A percentile compares a stretch with the other conserved stretches of the same genome.
Evolutionary conservation across 1,140 invertebrate species (phyloP).

Genomic region (Drosophila arizonae): DNA sequence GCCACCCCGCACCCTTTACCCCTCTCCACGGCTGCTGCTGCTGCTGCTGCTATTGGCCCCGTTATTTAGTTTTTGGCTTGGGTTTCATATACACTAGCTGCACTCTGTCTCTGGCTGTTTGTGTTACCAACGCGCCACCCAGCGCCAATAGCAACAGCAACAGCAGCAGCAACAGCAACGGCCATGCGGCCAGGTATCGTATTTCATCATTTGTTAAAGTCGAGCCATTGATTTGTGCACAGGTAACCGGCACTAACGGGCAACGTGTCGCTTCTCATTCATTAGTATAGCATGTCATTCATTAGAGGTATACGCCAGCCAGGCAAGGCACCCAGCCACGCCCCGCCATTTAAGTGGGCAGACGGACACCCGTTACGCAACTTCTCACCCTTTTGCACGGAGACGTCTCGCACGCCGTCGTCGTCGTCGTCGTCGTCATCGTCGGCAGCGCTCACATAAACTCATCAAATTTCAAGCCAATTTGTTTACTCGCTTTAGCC

Average conservation of each 20-base stretch:
- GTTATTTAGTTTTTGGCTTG: conserved; percentile 35
- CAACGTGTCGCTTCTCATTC: conserved; percentile 54
- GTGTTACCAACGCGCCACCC: conserved; percentile 8
- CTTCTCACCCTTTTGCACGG: conserved; percentile 34
- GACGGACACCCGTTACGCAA: conserved; percentile 43
- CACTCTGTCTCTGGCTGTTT: conserved; percentile 37
- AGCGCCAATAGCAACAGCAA: background rate
- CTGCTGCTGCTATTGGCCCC: conserved; percentile 28
- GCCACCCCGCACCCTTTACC: background rate
- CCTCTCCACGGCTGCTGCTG: background rate
- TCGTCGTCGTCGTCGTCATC: too few species aligned
- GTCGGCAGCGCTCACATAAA: conserved; percentile 51
- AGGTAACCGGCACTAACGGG: conserved; percentile 31
- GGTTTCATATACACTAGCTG: conserved; percentile 49
- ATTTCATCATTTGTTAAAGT: conserved; percentile 70
- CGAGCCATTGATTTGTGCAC: conserved; percentile 66
- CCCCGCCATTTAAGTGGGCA: background rate
- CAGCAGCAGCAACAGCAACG: background rate
- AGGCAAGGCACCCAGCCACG: background rate
- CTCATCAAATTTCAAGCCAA: conserved; percentile 69
- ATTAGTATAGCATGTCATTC: conserved; percentile 70
- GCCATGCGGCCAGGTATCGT: conserved; percentile 55
- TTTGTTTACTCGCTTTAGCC: conserved; percentile 46
- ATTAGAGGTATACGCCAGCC: conserved; percentile 39
- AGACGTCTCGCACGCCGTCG: conserved; percentile 24